Conservation (phyloP, 2,888 invertebrate species). For the Caenorhabditis imperialis region DNA sequence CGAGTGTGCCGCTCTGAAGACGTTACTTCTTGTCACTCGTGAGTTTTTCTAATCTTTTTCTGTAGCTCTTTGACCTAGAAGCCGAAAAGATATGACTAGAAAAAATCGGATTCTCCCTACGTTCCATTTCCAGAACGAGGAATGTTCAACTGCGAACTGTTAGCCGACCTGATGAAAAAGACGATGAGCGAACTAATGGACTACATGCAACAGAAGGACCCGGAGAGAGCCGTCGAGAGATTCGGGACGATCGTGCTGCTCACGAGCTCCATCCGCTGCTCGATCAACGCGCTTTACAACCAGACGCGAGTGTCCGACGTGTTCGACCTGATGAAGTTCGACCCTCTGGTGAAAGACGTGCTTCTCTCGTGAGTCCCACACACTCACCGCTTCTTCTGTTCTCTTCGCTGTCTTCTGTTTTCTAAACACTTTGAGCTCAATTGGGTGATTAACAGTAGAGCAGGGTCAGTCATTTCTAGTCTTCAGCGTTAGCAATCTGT, state of each 20-base stretch:
- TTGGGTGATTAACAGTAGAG: not conserved
- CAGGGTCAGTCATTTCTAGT: not conserved
- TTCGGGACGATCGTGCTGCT: constrained; percentile 59
- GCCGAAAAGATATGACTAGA: too few species aligned
- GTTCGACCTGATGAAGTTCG: constrained; percentile 66
- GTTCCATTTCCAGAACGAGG: constrained; percentile 52
- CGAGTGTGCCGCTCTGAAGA: constrained; percentile 61
- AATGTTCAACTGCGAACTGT: constrained; percentile 28
- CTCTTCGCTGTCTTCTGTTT: not conserved
- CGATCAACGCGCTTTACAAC: constrained; percentile 59
- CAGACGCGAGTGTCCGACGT: constrained; percentile 62
- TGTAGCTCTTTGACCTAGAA: too few species aligned
- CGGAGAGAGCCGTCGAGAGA: constrained; percentile 51
- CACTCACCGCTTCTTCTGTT: not conserved
- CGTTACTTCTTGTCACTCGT: constrained; percentile 58
- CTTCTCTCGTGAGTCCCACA: constrained; percentile 42
- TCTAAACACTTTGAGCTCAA: not conserved
- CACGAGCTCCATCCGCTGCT: constrained; percentile 61
- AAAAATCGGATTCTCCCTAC: too few species aligned
- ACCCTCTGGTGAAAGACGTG: constrained; percentile 62
- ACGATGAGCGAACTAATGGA: constrained; percentile 54
- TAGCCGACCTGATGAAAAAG: constrained; percentile 27
- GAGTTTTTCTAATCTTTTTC: constrained; percentile 25
- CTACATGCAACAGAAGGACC: constrained; percentile 42
- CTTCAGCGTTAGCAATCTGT: not conserved